Evolutionary conservation across 2,888 invertebrate genomes (phyloP).

Genomic region (Clanis bilineata): DNA sequence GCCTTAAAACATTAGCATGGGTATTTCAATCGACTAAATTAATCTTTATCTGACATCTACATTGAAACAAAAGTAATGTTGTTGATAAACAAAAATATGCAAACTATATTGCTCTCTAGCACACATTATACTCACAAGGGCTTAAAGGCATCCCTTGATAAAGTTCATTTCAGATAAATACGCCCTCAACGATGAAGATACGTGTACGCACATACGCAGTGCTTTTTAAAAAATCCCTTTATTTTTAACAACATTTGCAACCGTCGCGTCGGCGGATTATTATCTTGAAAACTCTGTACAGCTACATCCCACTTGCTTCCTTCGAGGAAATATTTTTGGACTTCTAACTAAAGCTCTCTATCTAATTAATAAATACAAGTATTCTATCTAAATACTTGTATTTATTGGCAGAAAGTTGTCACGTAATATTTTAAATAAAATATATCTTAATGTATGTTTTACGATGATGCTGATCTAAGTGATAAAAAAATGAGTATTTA

Average conservation of each 20-base stretch:
- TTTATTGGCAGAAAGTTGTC: too few relatives aligned
- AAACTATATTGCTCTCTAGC: background rate
- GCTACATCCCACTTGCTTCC: background rate
- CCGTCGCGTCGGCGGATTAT: constrained; percentile 12
- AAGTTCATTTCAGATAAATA: constrained; percentile 7
- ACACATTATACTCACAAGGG: background rate
- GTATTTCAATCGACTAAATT: too few relatives aligned
- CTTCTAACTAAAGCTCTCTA: too few relatives aligned
- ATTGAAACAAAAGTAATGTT: background rate
- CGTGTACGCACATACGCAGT: background rate
- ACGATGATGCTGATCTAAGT: too few relatives aligned
- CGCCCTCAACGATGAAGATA: background rate
- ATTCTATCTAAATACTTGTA: too few relatives aligned
- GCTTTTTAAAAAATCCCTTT: constrained; percentile 8
- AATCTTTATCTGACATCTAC: background rate
- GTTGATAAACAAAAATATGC: background rate
- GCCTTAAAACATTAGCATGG: too few relatives aligned
- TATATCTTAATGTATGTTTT: too few relatives aligned
- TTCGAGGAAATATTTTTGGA: background rate
- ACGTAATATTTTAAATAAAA: too few relatives aligned
- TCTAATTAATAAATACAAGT: too few relatives aligned
- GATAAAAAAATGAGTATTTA: too few relatives aligned
- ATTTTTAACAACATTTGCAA: constrained; percentile 10
- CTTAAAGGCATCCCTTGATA: background rate
- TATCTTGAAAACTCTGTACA: background rate